Percentiles rank a stretch among this genome's conserved stretches.
Evolutionary conservation across 2,797 vertebrate genomes (phyloP).

Genomic region (Heteromormyrus szaboi): DNA sequence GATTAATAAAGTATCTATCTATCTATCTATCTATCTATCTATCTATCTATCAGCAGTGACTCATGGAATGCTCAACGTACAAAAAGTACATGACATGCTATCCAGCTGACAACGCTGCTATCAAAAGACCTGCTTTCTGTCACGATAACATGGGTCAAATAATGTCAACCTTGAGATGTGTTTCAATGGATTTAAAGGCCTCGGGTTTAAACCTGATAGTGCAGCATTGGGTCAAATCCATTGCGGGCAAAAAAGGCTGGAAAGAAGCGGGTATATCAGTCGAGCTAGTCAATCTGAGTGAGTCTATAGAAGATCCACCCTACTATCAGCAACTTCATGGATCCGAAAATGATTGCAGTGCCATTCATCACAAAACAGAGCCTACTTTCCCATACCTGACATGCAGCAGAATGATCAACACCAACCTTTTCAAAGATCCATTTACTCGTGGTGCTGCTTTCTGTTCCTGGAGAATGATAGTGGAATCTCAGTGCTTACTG

Average conservation of each 20-base stretch:
- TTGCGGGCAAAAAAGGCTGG: not conserved
- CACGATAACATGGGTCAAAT: not conserved
- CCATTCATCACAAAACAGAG: conserved; percentile 42
- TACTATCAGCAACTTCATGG: not conserved
- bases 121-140: not conserved
- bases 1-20: not conserved
- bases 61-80: not conserved
- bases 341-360: conserved; percentile 22
- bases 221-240: not conserved
- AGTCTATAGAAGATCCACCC: not conserved
- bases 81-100: not conserved
- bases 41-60: not conserved
- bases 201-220: not conserved
- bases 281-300: not conserved
- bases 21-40: not conserved
- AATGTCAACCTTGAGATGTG: not conserved
- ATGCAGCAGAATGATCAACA: conserved; percentile 46
- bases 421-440: conserved; percentile 35
- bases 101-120: not conserved
- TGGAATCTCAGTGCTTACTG: conserved; percentile 34
- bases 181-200: not conserved
- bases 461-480: conserved; percentile 42
- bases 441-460: conserved; percentile 33
- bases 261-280: not conserved
- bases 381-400: conserved; percentile 33